A percentile compares a stretch with the other conserved stretches of the same genome.
These are phyloP conservation scores for Oscheius sp. DNA, from an alignment of 2,888 invertebrate genomes.

Conservation along the genomic window DNA sequence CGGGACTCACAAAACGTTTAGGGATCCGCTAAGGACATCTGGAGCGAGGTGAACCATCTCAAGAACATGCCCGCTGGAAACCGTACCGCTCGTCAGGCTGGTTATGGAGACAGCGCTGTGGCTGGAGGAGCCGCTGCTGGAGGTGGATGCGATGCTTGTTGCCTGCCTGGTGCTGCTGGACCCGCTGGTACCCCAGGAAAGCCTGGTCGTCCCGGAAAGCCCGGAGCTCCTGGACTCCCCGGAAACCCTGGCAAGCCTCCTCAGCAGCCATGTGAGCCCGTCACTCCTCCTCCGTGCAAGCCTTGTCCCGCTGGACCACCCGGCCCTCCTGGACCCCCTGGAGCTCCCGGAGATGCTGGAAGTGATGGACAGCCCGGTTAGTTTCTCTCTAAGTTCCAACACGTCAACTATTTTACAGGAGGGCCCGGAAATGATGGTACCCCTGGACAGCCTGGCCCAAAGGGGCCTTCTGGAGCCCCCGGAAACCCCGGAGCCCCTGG, in stretches of 20 bases:
- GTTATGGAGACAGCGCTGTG: constrained; percentile 47
- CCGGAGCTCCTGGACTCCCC: constrained; percentile 56
- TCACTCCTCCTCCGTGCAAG: constrained; percentile 52
- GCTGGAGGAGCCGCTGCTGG: constrained; percentile 39
- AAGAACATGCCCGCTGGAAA: constrained; percentile 58
- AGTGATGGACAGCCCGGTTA: constrained; percentile 55
- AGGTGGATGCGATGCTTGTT: constrained; percentile 54
- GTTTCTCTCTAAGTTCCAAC: no score
- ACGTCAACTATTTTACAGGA: no score
- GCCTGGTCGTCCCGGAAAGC: constrained; percentile 55
- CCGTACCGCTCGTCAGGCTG: constrained; percentile 64
- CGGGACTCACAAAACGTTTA: not conserved
- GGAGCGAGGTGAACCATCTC: constrained; percentile 60
- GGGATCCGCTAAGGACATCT: constrained; percentile 63
- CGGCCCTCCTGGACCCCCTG: constrained; percentile 61
- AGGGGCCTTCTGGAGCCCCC: constrained; percentile 64
- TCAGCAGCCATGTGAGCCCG: constrained; percentile 55
- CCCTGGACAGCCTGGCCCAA: constrained; percentile 59
- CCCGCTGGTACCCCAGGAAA: constrained; percentile 55
- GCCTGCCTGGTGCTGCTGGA: constrained; percentile 51
- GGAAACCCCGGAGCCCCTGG: constrained; percentile 62
- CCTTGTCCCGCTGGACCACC: constrained; percentile 58
- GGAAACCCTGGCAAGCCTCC: constrained; percentile 54
- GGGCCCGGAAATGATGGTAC: constrained; percentile 50
- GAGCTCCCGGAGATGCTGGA: constrained; percentile 60